Evolutionary conservation across 2,113 vertebrate genomes (phyloP).

Genomic region (Aix galericulata): DNA sequence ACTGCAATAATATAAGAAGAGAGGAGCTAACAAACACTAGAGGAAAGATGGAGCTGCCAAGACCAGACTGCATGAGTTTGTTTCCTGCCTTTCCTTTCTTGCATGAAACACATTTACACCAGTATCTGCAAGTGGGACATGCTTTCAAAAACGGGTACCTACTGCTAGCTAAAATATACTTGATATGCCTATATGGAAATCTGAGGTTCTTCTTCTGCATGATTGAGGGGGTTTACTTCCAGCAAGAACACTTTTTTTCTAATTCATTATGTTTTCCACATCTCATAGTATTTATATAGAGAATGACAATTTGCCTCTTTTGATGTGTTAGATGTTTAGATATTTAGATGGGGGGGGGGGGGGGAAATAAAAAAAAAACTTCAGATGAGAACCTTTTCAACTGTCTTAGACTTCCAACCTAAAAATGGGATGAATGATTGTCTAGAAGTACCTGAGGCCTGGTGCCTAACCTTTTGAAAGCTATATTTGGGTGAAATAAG

Average conservation of each 20-base stretch:
- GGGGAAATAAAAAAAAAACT: background rate
- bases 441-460: background rate
- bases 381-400: background rate
- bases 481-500: background rate
- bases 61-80: background rate
- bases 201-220: background rate
- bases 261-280: background rate
- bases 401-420: background rate
- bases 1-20: background rate
- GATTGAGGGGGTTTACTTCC: background rate
- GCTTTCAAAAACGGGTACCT: background rate
- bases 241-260: background rate
- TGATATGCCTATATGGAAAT: background rate
- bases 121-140: background rate
- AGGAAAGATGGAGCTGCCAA: background rate
- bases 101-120: background rate
- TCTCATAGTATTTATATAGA: background rate
- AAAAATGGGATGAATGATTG: background rate
- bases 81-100: background rate
- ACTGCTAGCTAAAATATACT: background rate
- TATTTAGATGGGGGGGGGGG: background rate
- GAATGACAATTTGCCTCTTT: background rate
- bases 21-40: background rate
- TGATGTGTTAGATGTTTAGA: background rate
- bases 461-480: background rate